Conservation (phyloP, 2,888 invertebrate species). For the Tachystola acroxantha region DNA sequence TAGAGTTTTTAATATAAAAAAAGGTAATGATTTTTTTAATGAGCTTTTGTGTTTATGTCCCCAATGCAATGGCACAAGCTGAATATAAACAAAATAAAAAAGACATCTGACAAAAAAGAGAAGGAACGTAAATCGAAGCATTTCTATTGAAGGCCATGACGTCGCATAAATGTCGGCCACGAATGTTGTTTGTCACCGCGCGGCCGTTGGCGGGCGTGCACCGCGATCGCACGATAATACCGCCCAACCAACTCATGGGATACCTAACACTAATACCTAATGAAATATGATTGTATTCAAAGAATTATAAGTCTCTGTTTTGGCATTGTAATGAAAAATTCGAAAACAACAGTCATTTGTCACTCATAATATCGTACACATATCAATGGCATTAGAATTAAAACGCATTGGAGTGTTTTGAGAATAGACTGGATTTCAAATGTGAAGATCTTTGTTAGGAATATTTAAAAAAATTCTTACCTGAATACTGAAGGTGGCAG, state of each 20-base stretch:
- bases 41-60: slow-evolving; percentile 8
- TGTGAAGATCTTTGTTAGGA: slow-evolving; percentile 6
- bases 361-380: not conserved
- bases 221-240: slow-evolving; percentile 50
- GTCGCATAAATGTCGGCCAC: slow-evolving; percentile 63
- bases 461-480: slow-evolving; percentile 3
- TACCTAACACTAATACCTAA: slow-evolving; percentile 44
- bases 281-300: slow-evolving; percentile 42
- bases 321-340: not conserved
- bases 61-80: slow-evolving; percentile 36
- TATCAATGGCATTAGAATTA: not conserved
- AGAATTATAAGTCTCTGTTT: slow-evolving; percentile 2
- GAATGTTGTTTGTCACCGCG: slow-evolving; percentile 73
- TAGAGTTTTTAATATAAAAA: not conserved
- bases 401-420: slow-evolving; percentile 1
- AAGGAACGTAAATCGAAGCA: slow-evolving; percentile 61
- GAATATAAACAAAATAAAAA: slow-evolving; percentile 43
- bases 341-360: not conserved
- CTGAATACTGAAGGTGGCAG: not conserved
- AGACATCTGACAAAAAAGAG: slow-evolving; percentile 52
- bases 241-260: slow-evolving; percentile 31
- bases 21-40: not conserved
- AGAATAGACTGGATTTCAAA: slow-evolving; percentile 5
- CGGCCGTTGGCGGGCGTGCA: slow-evolving; percentile 23
- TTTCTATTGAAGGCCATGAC: slow-evolving; percentile 73